These are phyloP conservation scores for Mesoligia furuncula DNA, from an alignment of 2,888 invertebrate species.

Conservation along the genomic window DNA sequence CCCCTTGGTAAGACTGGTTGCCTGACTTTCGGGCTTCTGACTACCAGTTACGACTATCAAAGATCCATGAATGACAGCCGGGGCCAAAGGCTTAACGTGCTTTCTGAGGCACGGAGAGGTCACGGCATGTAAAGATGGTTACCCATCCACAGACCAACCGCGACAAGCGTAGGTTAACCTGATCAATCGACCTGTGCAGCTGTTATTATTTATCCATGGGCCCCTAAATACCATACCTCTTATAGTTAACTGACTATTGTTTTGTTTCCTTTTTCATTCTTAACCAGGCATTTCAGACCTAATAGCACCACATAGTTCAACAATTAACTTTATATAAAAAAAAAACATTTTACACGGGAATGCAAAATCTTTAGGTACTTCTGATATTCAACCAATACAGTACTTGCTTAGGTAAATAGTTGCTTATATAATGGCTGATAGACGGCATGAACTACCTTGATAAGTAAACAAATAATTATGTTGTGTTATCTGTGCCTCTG, in stretches of 20 bases:
- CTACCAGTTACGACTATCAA: no score
- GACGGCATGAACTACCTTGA: constrained; percentile 56
- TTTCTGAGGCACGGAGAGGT: no score
- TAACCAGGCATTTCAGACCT: not conserved
- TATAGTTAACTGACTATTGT: not conserved
- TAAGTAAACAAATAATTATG: constrained; percentile 72
- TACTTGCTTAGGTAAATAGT: constrained; percentile 21
- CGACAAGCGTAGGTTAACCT: no score
- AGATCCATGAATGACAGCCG: no score
- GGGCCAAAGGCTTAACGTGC: no score
- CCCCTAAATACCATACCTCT: no score
- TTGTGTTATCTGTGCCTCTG: constrained; percentile 71
- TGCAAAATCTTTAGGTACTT: constrained; percentile 17
- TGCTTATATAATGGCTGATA: constrained; percentile 52
- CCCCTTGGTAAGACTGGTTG: no score
- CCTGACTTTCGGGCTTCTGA: no score
- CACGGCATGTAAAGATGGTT: no score
- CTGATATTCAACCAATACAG: constrained; percentile 22
- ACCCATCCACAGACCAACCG: no score
- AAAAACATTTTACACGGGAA: constrained; percentile 24
- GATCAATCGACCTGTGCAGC: no score
- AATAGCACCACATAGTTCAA: constrained; percentile 9
- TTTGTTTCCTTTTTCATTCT: not conserved
- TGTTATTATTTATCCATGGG: no score
- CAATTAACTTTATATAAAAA: not conserved